Evolutionary conservation across 23 tunicate genomes (phyloP).

Genomic region (Clavelina lepadiformis): DNA sequence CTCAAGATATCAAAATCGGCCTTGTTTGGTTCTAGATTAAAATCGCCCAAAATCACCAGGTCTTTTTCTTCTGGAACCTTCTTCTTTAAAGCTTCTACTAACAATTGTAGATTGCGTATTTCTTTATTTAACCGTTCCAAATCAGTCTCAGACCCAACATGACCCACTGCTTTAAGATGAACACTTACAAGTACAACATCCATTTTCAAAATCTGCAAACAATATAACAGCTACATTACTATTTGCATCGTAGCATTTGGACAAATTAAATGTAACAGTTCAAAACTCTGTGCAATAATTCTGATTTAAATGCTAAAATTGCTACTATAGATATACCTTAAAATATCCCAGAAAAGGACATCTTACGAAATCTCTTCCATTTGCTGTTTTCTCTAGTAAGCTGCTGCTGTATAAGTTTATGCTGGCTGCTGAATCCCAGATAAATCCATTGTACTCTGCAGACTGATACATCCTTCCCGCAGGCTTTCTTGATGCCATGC

Average conservation of each 20-base stretch:
- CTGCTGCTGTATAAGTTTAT: constrained; percentile 15
- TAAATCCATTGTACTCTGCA: constrained; percentile 34
- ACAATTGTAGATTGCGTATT: constrained; percentile 1
- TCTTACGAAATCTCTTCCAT: constrained; percentile 21
- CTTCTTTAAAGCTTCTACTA: constrained; percentile 16
- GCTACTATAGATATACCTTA: neutral
- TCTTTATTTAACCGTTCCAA: constrained; percentile 9
- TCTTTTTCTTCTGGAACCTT: constrained; percentile 25
- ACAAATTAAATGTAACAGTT: too few relatives aligned
- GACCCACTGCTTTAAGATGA: constrained; percentile 32
- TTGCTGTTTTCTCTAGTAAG: constrained; percentile 12
- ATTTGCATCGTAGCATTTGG: too few relatives aligned
- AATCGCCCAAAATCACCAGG: constrained; percentile 33
- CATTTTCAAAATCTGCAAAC: constrained; percentile 8
- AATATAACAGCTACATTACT: neutral
- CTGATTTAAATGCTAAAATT: neutral
- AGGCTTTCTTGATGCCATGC: constrained; percentile 10
- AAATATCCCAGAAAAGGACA: constrained; percentile 33
- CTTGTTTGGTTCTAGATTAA: constrained; percentile 24
- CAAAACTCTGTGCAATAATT: neutral
- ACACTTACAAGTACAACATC: constrained; percentile 29
- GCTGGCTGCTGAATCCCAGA: constrained; percentile 14
- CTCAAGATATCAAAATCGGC: constrained; percentile 26
- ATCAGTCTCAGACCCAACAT: constrained; percentile 7
- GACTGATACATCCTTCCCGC: constrained; percentile 39